Base-by-base conservation (phyloP, 2,797 vertebrate genomes). In the Eulemur mongoz region DNA sequence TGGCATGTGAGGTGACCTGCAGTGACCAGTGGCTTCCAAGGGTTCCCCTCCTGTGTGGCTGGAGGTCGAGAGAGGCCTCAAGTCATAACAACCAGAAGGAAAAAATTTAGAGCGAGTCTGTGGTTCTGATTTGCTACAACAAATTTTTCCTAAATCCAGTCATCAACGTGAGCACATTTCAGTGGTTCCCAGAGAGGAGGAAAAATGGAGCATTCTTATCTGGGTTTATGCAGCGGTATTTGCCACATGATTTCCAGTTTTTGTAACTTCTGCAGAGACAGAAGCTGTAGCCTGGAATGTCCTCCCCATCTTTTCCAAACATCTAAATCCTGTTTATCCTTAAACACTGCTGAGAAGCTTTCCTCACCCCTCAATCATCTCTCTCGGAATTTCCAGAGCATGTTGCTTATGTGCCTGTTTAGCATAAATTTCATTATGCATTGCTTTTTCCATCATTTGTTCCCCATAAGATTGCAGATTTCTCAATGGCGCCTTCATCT, bases 131-230 rank as follows among this genome's bases (percentile, higher is more conserved):
- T 89, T 80, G 32, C 73, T 86, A 43, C 48, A 95, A 76, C 57
- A 89, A 89, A 95, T 93, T 91, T 80, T 88, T 95, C 52, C 72
- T 80, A 81, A 95, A 89, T 63, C 89, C 25, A 61, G 40, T 61
- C 78, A 38, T 79, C 45, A 22, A 11, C 27, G 63, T 4, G 4
- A 52, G 35, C 48, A 73, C 25, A 95, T 89, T 67, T 94, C 35
- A 38, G 48, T 32, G 40, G 40, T 67, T 78, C 78, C 35, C 11
- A 67, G 88, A 52, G 18, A 27, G 23, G 3, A 54, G 27, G 7
- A 50, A 30, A 27, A 35, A 75, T 25, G 25, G 18, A 50, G 32
- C 43, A 40, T 93, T 94, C 45, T 72, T 89, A 61, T 67, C 69
- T 65, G 75, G n/a, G 54, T 89, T 35, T 57, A 3, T 11, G 6